Base-by-base conservation (phyloP, 2,888 invertebrate genomes). In the Harmothoe impar region DNA sequence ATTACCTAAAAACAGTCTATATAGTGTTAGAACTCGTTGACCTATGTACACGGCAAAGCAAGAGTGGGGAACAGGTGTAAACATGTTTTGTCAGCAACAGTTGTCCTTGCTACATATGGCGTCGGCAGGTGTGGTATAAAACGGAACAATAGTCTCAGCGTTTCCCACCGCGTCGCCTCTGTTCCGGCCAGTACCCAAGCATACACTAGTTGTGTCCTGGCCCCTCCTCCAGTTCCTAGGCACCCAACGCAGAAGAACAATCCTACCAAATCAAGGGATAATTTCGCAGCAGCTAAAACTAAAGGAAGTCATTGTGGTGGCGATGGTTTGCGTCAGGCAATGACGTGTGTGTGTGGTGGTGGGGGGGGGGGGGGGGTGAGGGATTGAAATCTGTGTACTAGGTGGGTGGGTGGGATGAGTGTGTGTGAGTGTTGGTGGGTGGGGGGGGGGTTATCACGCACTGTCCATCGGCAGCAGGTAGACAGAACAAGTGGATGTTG, bases 281-380 rank as follows among this genome's bases (percentile, higher is more conserved):
- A 81, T 81, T 81, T 81, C 81, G 43, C 81, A 81, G 35, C 81
- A 35, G 17, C 81, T 81, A 81, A 81, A 81, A 81, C 81, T 81
- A 43, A 81, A 81, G 81, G 81, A 81, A 81, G 81, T 81, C 43
- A 81, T 81, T 81, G 31, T 33, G 81, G 35, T 20, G 35, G 33
- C 23, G 81, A 81, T 81, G 81, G 81, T 81, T 81, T 20, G 81
- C 81, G n/a, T 81, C 81, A 81, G 81, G 81, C 81, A 43, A 81
- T 81, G 35, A 81, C 29, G 25, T 1, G 77, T 29, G 31, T 10
- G 31, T 15, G 68, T 7, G 68, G 68, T 15, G 54, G 68, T 68
- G 68, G 68, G 17, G 77, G 10, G 29, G 7, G 77, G 25, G 77
- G 77, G 31, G 0, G 77, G 77, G 25, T 25, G 77, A 25, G 77